These are phyloP conservation scores for Equus przewalskii DNA, from an alignment of 2,113 vertebrate species.

Conservation along the genomic window DNA sequence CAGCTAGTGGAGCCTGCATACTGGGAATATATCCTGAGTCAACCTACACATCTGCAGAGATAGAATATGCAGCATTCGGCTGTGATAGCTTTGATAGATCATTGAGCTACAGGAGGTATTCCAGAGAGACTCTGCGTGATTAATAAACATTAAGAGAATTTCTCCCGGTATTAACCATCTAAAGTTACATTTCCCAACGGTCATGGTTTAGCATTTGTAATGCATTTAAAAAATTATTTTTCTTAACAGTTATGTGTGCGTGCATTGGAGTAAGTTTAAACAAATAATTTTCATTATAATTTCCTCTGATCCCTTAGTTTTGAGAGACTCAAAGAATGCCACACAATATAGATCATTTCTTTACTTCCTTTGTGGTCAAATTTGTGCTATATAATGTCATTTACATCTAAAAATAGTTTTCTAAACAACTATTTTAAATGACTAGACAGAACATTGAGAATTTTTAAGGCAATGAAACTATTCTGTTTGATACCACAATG, in stretches of 20 bases:
- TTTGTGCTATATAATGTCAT: neutral
- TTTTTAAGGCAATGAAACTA: neutral
- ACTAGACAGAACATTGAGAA: neutral
- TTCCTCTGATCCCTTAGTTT: neutral
- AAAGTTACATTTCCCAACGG: neutral
- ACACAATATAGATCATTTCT: neutral
- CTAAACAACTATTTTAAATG: neutral
- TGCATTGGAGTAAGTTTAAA: neutral
- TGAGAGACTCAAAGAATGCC: neutral
- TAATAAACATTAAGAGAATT: neutral
- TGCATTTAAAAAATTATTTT: neutral
- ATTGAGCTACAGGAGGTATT: neutral
- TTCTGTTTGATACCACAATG: fast-evolving
- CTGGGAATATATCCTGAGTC: too few species aligned
- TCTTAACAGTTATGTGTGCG: neutral
- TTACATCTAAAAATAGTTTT: neutral
- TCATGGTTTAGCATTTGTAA: neutral
- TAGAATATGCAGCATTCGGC: fast-evolving
- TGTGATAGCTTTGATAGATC: neutral
- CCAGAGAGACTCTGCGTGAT: neutral
- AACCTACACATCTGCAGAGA: neutral
- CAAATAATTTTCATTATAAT: neutral
- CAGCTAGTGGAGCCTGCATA: neutral
- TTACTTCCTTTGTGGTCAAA: neutral
- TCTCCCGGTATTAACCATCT: neutral